These are phyloP conservation scores for Sceloporus tristichus DNA, from an alignment of 2,113 vertebrate genomes.

Conservation along the genomic window DNA sequence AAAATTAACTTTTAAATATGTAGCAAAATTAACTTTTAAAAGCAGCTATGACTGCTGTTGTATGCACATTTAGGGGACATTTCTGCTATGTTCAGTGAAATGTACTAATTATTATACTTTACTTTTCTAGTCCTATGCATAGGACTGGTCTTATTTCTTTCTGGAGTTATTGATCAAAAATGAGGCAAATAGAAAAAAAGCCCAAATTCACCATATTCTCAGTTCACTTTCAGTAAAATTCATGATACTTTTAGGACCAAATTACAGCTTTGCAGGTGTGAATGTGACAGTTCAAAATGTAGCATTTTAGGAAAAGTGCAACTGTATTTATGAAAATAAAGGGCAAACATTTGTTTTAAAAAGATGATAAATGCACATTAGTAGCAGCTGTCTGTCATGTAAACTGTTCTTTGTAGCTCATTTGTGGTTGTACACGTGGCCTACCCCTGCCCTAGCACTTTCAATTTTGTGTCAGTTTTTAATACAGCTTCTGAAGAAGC, in stretches of 20 bases:
- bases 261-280: background rate
- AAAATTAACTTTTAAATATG: background rate
- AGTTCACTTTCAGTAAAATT: background rate
- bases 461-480: background rate
- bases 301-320: background rate
- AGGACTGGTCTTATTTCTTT: background rate
- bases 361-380: background rate
- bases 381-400: background rate
- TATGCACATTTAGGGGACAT: background rate
- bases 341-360: background rate
- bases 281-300: background rate
- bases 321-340: conserved; percentile 3
- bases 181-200: background rate
- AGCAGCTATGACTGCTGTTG: background rate
- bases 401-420: background rate
- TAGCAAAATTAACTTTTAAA: background rate
- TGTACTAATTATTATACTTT: background rate
- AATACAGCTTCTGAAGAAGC: background rate
- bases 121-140: background rate
- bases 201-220: background rate
- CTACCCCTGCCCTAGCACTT: no score
- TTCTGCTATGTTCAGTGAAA: background rate
- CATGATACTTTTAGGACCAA: background rate
- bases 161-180: background rate
- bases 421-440: background rate